Evolutionary conservation across 2,113 vertebrate species (phyloP), one percentile per base, ranked within the genome.

Genomic region (Spea multiplicata): DNA sequence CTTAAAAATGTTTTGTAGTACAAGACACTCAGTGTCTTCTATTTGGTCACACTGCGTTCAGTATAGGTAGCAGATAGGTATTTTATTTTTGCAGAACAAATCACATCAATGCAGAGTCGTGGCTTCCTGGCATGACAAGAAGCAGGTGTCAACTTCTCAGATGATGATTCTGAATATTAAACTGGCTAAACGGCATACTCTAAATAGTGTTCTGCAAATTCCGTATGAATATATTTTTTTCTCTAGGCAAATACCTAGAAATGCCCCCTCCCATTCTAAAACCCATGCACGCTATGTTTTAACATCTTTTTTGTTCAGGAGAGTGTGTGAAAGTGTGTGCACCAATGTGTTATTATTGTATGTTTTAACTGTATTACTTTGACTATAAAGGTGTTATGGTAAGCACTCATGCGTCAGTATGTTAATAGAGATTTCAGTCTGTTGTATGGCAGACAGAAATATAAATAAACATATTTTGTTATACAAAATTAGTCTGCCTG

Each of bases 201-300:
- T 66, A 46, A 16, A 79, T 79, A 79, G 44, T 47, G 50, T 72
- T 66, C 61, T 66, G 57, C 70, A 73, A 61, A 79, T 79, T 79
- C 77, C 77, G 53, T 5, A 3, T 48, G n/a, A 30, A 30, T n/a
- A 13, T 55, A 9, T 12, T 72, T 44, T n/a, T 44, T 73, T 69
- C 77, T 62, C 12, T 9, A 59, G 50, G 77, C 70, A 44, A 79
- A 73, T 48, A 71, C 8, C 57, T 47, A 65, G 3, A 14, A 30
- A 66, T 14, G 12, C n/a, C 48, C 6, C 10, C 45, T 64, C 47
- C 57, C 5, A 1, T 44, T 8, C 44, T 61, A 30, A 52, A 46
- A 45, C 46, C 48, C 3, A 55, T 48, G 47, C 76, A 73, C 7
- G 17, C 62, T 75, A 66, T 66, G 44, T 14, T 12, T 30, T 30